Conservation (phyloP, 64 coral and sea anemone genomes). For the Stylophora pistillata region DNA sequence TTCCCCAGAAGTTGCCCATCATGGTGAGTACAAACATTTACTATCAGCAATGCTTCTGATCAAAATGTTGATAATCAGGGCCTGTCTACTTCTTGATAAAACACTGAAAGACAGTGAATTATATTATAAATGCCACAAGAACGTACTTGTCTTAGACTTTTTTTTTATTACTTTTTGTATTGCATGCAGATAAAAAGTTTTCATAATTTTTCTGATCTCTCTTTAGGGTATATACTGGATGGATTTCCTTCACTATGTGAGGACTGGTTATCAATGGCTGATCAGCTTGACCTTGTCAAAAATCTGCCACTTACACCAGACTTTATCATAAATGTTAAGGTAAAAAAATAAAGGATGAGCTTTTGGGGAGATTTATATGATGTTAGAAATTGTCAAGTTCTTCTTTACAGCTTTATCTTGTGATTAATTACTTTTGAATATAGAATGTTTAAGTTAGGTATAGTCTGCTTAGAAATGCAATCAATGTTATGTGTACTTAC, state of each 20-base stretch:
- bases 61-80: no score
- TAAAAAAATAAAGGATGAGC: not conserved
- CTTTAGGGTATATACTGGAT: slow-evolving; percentile 93
- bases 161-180: no score
- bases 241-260: slow-evolving; percentile 95
- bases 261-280: slow-evolving; percentile 94
- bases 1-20: slow-evolving; percentile 92
- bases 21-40: slow-evolving; percentile 61
- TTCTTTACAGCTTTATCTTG: no score
- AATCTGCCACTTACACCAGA: slow-evolving; percentile 86
- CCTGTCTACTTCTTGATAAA: no score
- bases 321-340: slow-evolving; percentile 96
- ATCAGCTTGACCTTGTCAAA: slow-evolving; percentile 94
- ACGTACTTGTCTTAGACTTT: no score
- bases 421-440: no score
- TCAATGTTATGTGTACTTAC: not conserved
- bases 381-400: no score
- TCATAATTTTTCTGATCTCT: not conserved
- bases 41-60: no score
- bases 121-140: no score
- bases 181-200: not conserved
- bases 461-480: no score
- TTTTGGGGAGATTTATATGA: not conserved
- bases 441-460: no score
- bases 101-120: no score